A percentile compares a stretch with the other conserved stretches of the same genome.
phyloP scores from a whole-genome alignment of 2,797 vertebrate species.

The Somateria mollissima region DNA sequence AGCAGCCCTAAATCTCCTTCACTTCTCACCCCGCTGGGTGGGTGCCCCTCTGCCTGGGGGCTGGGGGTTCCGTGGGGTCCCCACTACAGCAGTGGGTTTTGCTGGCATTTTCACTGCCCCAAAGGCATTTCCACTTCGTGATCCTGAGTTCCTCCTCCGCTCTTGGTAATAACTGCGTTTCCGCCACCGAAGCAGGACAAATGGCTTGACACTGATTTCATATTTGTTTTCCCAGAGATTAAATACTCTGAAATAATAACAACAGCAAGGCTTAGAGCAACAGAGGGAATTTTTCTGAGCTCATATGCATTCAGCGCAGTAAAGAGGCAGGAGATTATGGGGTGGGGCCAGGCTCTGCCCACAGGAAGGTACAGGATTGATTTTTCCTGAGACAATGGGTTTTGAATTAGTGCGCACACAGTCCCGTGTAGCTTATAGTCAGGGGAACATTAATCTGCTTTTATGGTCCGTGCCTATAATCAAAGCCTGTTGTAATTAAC shows the following conservation, averaged over 20 bases:
- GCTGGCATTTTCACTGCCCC: neutral
- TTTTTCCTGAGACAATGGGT: neutral
- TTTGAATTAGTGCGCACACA: neutral
- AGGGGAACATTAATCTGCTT: neutral
- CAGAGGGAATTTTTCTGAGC: constrained; percentile 59
- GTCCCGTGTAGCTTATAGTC: neutral
- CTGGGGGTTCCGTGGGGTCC: neutral
- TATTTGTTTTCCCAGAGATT: constrained; percentile 60
- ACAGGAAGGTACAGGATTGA: neutral
- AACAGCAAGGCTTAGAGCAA: constrained; percentile 59
- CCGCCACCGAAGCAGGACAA: neutral
- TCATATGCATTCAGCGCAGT: constrained; percentile 31
- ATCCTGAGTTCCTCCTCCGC: neutral
- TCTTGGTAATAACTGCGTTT: rapidly evolving
- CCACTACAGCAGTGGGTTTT: rapidly evolving
- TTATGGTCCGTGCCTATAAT: neutral
- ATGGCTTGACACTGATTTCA: neutral
- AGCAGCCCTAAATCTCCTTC: neutral
- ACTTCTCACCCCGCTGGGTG: neutral
- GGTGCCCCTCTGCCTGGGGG: neutral
- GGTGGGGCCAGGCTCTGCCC: neutral
- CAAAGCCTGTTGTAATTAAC: neutral
- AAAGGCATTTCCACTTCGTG: neutral
- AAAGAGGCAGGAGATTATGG: constrained; percentile 54
- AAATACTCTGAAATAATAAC: constrained; percentile 66